Evolutionary conservation across 2,888 invertebrate genomes (phyloP), one percentile per base, ranked within the genome.

Genomic region (Zootermopsis nevadensis): DNA sequence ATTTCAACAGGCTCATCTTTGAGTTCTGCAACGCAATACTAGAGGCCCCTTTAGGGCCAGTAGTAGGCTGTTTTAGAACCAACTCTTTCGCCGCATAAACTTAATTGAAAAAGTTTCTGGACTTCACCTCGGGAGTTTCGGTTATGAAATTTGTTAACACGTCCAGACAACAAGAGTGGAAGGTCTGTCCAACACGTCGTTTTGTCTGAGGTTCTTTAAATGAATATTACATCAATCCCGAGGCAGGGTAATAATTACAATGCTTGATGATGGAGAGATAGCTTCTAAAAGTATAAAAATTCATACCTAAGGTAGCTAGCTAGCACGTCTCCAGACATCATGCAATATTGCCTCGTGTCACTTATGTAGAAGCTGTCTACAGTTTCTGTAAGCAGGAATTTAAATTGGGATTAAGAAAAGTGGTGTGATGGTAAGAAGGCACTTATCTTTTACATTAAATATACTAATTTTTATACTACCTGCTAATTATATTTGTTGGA

Each of bases 111-210:
- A 74, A 74, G 38, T 35, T 74, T 35, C 38, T 22, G n/a, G 74
- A 24, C 74, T 42, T 4, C n/a, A n/a, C 38, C 74, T 42, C 24
- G 22, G 6, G 38, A 74, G 74, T 12, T 38, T 35, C 24, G 15
- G 74, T 74, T 74, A 38, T 42, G 74, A 74, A 74, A 74, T 74
- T 38, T 74, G 74, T 74, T 74, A 38, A 35, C 74, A 74, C 69
- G 74, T 38, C 35, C n/a, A 74, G 74, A 42, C 74, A 74, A 69
- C 74, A 74, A n/a, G 38, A 74, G n/a, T 12, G 38, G 74, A 24
- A 74, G 33, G 38, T 38, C 33, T 74, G 74, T 74, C 74, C 8
- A 38, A 27, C 74, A 74, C 6, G 74, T 38, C 42, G 74, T 42
- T 42, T 74, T 42, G 74, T 42, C 10, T 38, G 35, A 69, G 69